These are phyloP conservation scores for Oryctes rhinoceros DNA, from an alignment of 1,140 invertebrate genomes.

Conservation along the genomic window DNA sequence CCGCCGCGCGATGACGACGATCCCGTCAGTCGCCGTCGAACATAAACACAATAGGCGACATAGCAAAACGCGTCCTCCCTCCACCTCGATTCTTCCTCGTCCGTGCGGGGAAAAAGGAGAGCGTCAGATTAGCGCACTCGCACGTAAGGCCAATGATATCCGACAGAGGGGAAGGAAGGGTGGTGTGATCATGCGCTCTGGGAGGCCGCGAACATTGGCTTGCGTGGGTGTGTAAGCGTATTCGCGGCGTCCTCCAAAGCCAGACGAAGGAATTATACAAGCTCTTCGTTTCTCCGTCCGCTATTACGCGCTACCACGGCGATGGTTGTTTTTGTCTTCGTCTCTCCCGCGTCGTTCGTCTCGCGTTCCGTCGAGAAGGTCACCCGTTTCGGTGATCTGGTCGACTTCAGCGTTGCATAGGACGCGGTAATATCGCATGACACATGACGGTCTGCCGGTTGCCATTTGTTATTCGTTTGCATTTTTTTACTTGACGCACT, in stretches of 20 bases:
- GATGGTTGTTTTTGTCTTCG: neutral
- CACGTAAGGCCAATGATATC: slow-evolving; percentile 35
- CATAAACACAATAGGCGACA: slow-evolving; percentile 30
- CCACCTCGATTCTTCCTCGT: neutral
- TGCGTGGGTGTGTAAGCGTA: slow-evolving; percentile 32
- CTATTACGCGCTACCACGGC: neutral
- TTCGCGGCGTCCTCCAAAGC: neutral
- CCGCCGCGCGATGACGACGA: neutral
- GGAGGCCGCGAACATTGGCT: slow-evolving; percentile 20
- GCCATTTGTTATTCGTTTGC: too few relatives aligned
- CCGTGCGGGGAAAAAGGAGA: neutral
- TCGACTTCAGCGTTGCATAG: neutral
- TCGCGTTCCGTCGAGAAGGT: neutral
- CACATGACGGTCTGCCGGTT: neutral
- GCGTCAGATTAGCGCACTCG: slow-evolving; percentile 33
- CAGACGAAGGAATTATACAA: neutral
- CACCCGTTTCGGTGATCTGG: slow-evolving; percentile 19
- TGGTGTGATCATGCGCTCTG: slow-evolving; percentile 15
- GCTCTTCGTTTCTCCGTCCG: neutral
- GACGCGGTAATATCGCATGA: neutral
- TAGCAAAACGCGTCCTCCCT: slow-evolving; percentile 13
- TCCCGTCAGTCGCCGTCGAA: neutral
- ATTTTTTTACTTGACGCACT: too few relatives aligned
- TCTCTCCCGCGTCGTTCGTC: neutral
- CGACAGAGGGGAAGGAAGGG: slow-evolving; percentile 32